Base-by-base conservation (phyloP, 2,888 invertebrate genomes). In the Drosophila siamana region DNA sequence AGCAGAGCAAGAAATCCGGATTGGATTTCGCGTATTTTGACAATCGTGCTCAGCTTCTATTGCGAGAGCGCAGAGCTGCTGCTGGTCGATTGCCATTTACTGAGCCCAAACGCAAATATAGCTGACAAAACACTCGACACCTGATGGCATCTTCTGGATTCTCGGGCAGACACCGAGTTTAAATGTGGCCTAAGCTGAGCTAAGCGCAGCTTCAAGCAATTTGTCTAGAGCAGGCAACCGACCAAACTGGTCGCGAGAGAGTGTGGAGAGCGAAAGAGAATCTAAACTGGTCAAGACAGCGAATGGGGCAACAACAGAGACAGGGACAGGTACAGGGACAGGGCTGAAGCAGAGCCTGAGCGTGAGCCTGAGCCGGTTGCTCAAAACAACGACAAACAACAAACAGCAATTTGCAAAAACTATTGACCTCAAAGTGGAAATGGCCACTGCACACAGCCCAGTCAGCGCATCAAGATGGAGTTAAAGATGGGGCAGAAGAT, bases 101-200 rank as follows among this genome's bases (percentile, higher is more conserved):
- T 74, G 74, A 61, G 74, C 69, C 86, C 64, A 86, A 91, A 88
- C 83, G 89, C 82, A 89, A 90, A 90, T 89, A 90, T 88, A 88
- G 87, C 86, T 90, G 89, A 89, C 91, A 89, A 88, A 91, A 90
- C 86, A 89, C 85, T 88, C 90, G 90, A 90, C 90, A 90, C 91
- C 89, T 90, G 90, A 84, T 78, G 80, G 74, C 72, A 76, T 69
- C 70, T 75, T 28, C 62, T 62, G 61, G 15, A 30, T 43, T 51
- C 63, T 56, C 65, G 68, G 52, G 36, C 36, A 38, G 24, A 40
- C 67, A 56, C 56, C 70, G 71, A 41, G 52, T 19, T 71, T 80
- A 65, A 66, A 68, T 63, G 46, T 47, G 43, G 54, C 19, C 63
- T 36, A 22, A 51, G 40, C 52, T 16, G 41, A 54, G 54, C 54